Evolutionary conservation across 1,140 invertebrate genomes (phyloP).

Genomic region (Belonocnema kinseyi): DNA sequence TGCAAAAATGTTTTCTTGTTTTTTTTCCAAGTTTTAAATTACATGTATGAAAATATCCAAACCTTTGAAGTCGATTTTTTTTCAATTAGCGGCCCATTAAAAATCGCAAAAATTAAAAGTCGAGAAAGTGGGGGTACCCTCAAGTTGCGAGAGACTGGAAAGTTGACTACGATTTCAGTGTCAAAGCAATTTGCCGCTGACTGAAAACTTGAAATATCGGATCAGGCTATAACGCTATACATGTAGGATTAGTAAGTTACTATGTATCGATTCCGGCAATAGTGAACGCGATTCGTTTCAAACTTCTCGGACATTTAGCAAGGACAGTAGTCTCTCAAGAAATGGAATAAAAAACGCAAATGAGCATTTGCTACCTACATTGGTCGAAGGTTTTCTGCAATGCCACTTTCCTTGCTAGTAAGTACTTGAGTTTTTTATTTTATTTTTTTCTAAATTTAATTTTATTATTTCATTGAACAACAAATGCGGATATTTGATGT

Average conservation of each 20-base stretch:
- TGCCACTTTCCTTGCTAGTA: constrained; percentile 33
- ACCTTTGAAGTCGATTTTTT: too few species aligned
- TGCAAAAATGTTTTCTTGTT: too few species aligned
- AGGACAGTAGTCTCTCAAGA: constrained; percentile 43
- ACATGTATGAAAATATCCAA: too few species aligned
- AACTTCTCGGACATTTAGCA: constrained; percentile 33
- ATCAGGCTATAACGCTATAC: background rate
- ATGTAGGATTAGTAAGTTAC: background rate
- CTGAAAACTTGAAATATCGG: constrained; percentile 6
- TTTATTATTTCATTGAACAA: background rate
- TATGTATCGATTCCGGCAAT: constrained; percentile 5
- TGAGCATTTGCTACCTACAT: constrained; percentile 39
- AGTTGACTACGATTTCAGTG: too few species aligned
- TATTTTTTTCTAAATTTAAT: background rate
- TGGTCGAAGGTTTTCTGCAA: constrained; percentile 53
- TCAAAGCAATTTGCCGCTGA: background rate
- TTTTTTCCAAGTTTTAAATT: too few species aligned
- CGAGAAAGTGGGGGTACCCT: too few species aligned
- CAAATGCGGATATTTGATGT: background rate
- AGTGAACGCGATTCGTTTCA: constrained; percentile 33
- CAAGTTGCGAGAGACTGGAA: too few species aligned
- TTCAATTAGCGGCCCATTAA: too few species aligned
- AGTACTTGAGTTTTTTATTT: constrained; percentile 15
- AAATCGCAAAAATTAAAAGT: too few species aligned
- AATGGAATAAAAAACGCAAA: constrained; percentile 45